Evolutionary conservation across 2,113 vertebrate genomes (phyloP).

Genomic region (Toxostoma redivivum): DNA sequence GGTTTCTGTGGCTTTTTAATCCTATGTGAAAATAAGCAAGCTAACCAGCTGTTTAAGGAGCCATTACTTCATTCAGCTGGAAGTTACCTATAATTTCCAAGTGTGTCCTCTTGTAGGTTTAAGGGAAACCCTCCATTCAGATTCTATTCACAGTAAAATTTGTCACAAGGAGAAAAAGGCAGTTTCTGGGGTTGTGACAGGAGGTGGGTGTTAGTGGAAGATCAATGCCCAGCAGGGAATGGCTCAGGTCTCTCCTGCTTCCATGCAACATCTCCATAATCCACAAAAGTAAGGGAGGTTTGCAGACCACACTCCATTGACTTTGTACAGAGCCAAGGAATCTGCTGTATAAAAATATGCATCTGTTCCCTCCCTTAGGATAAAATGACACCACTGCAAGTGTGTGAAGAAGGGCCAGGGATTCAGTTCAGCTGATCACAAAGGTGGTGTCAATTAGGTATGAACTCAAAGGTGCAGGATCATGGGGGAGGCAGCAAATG

Average conservation of each 20-base stretch:
- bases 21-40: neutral
- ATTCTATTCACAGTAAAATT: neutral
- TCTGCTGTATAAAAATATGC: neutral
- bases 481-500: neutral
- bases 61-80: neutral
- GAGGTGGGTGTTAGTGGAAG: neutral
- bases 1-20: neutral
- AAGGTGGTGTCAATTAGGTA: neutral
- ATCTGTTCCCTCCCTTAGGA: neutral
- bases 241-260: neutral
- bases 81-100: neutral
- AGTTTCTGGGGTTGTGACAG: neutral
- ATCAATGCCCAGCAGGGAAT: neutral
- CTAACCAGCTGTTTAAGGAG: neutral
- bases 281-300: neutral
- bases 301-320: neutral
- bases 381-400: neutral
- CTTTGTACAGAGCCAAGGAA: neutral
- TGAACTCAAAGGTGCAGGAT: neutral
- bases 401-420: neutral
- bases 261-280: neutral
- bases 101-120: neutral
- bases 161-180: neutral
- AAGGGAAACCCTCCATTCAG: neutral
- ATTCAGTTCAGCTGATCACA: neutral